A percentile compares a stretch with the other conserved stretches of the same genome.
phyloP scores from a whole-genome alignment of 1,140 invertebrate genomes.

The Aricia agestis region DNA sequence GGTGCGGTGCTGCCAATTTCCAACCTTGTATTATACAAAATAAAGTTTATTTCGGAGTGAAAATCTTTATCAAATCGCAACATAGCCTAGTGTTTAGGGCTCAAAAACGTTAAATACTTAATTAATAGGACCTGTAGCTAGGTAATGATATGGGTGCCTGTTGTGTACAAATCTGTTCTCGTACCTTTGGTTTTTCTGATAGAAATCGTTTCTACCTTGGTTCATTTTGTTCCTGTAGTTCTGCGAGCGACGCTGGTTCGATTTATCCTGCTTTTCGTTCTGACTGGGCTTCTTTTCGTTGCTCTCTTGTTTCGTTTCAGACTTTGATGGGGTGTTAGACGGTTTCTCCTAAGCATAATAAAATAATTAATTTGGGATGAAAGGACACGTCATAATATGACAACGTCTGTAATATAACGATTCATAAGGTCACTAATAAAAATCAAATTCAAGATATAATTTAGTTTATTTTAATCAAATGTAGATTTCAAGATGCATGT shows the following conservation, averaged over 20 bases:
- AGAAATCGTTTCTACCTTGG: slow-evolving; percentile 52
- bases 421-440: too few species aligned
- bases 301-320: slow-evolving; percentile 23
- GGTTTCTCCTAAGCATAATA: slow-evolving; percentile 45
- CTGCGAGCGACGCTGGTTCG: slow-evolving; percentile 46
- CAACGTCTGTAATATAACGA: too few species aligned
- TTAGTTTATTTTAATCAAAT: too few species aligned
- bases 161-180: slow-evolving; percentile 58
- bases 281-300: slow-evolving; percentile 30
- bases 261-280: slow-evolving; percentile 34
- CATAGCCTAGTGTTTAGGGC: slow-evolving; percentile 5
- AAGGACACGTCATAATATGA: too few species aligned
- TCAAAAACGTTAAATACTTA: slow-evolving; percentile 28
- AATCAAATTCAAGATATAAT: too few species aligned
- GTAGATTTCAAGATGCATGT: too few species aligned
- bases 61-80: slow-evolving; percentile 17
- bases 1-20: slow-evolving; percentile 27
- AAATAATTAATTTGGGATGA: too few species aligned
- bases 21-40: slow-evolving; percentile 12
- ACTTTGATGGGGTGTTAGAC: slow-evolving; percentile 27
- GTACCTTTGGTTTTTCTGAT: slow-evolving; percentile 62
- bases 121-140: slow-evolving; percentile 63
- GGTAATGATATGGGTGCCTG: slow-evolving; percentile 59
- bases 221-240: slow-evolving; percentile 57
- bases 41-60: slow-evolving; percentile 19